Conservation (phyloP, 2,888 invertebrate species). For the Mimas tiliae region DNA sequence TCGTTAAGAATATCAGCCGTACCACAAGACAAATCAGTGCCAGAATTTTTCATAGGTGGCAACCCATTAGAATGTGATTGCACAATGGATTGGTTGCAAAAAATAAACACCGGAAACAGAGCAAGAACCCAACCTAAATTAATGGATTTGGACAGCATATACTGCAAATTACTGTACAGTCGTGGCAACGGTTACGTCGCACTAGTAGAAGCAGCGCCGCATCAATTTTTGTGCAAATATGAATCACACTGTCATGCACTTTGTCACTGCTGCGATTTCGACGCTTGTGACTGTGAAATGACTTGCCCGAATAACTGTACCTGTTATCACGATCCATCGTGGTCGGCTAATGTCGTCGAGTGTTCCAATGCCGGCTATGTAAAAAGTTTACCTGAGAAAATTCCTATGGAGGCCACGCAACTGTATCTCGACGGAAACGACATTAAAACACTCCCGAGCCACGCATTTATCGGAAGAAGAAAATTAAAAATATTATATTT, state of each 20-base stretch:
- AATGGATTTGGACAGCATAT: conserved; percentile 92
- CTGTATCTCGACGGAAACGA: conserved; percentile 94
- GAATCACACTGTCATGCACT: conserved; percentile 93
- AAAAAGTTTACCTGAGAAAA: conserved; percentile 89
- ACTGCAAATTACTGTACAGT: conserved; percentile 92
- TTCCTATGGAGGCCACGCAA: conserved; percentile 96
- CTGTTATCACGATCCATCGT: conserved; percentile 94
- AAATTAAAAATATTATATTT: conserved; percentile 90
- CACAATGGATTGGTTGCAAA: conserved; percentile 95
- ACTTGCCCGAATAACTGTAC: conserved; percentile 94
- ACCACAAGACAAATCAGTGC: conserved; percentile 88
- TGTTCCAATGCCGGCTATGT: conserved; percentile 90
- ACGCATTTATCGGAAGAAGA: conserved; percentile 94
- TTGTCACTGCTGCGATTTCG: conserved; percentile 96
- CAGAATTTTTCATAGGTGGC: conserved; percentile 93
- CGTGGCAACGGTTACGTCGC: conserved; percentile 90
- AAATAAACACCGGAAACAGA: conserved; percentile 90
- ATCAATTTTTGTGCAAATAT: conserved; percentile 94
- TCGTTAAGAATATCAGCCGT: conserved; percentile 91
- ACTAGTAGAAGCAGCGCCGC: conserved; percentile 90
- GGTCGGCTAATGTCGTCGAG: conserved; percentile 94
- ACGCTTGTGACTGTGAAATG: conserved; percentile 97
- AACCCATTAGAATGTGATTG: conserved; percentile 96
- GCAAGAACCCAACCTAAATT: conserved; percentile 92
- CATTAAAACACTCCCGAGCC: conserved; percentile 89